Evolutionary conservation across 2,113 vertebrate species (phyloP).

Genomic region (Megaleporinus macrocephalus): DNA sequence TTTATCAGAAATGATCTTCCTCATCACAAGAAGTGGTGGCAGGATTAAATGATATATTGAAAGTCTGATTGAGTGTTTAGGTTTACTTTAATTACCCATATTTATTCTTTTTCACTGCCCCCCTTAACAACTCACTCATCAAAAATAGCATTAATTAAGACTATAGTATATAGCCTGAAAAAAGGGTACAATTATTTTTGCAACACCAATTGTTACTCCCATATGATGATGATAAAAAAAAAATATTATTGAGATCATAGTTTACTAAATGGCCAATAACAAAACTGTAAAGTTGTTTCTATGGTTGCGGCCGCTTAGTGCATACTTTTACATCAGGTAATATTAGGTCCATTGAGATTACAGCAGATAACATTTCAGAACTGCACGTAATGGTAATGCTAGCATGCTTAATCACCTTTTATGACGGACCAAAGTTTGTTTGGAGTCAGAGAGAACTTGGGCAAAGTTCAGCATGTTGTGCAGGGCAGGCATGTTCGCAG

Average conservation of each 20-base stretch:
- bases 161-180: too few relatives aligned
- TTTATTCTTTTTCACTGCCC: too few relatives aligned
- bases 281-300: not conserved
- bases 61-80: too few relatives aligned
- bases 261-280: not conserved
- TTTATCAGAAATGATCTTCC: too few relatives aligned
- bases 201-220: too few relatives aligned
- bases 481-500: not conserved
- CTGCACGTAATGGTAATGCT: not conserved
- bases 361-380: not conserved
- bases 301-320: not conserved
- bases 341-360: constrained; percentile 13
- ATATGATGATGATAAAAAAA: too few relatives aligned
- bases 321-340: not conserved
- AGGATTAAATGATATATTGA: too few relatives aligned
- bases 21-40: too few relatives aligned
- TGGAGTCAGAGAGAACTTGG: not conserved
- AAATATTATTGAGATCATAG: not conserved
- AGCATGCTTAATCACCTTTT: constrained; percentile 35
- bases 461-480: constrained; percentile 32
- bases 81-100: too few relatives aligned
- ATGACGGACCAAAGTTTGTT: constrained; percentile 32
- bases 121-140: too few relatives aligned
- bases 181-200: too few relatives aligned
- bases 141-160: too few relatives aligned